Percentiles rank a stretch among this genome's conserved stretches.
Conservation (phyloP, 2,888 invertebrate species). For the Pyralis farinalis region DNA sequence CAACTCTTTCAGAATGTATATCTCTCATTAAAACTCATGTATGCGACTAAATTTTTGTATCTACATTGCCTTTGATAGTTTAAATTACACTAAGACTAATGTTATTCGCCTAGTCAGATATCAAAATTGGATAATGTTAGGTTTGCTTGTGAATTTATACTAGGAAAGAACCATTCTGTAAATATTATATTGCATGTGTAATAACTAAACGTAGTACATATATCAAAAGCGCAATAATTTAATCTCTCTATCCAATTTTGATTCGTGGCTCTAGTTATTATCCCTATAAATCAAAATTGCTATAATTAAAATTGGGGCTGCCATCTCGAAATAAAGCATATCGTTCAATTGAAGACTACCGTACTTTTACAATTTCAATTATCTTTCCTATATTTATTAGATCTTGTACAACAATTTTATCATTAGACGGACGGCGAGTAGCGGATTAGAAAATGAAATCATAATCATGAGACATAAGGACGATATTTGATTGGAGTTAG, state of each 20-base stretch:
- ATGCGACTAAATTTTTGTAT: conserved; percentile 48
- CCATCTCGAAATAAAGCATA: conserved; percentile 78
- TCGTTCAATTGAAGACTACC: conserved; percentile 78
- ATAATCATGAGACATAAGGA: conserved; percentile 52
- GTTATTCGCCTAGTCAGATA: conserved; percentile 29
- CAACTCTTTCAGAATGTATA: conserved; percentile 42
- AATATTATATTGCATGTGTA: background rate
- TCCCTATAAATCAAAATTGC: conserved; percentile 34
- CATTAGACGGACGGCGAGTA: conserved; percentile 47
- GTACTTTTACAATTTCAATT: conserved; percentile 72
- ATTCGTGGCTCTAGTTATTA: conserved; percentile 18
- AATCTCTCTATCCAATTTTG: conserved; percentile 13
- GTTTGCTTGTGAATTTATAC: background rate
- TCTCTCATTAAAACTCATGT: conserved; percentile 38
- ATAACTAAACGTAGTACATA: background rate
- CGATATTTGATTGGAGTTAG: conserved; percentile 48
- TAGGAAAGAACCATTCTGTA: background rate
- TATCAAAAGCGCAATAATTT: background rate
- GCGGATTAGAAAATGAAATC: conserved; percentile 47
- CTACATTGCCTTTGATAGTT: conserved; percentile 64
- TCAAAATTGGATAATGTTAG: conserved; percentile 21
- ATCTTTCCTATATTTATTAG: conserved; percentile 79
- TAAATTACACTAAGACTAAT: conserved; percentile 52
- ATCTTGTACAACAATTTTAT: conserved; percentile 73
- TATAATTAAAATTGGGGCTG: conserved; percentile 52